Conservation (phyloP, 2,888 invertebrate genomes). For the Athalia circularis region DNA sequence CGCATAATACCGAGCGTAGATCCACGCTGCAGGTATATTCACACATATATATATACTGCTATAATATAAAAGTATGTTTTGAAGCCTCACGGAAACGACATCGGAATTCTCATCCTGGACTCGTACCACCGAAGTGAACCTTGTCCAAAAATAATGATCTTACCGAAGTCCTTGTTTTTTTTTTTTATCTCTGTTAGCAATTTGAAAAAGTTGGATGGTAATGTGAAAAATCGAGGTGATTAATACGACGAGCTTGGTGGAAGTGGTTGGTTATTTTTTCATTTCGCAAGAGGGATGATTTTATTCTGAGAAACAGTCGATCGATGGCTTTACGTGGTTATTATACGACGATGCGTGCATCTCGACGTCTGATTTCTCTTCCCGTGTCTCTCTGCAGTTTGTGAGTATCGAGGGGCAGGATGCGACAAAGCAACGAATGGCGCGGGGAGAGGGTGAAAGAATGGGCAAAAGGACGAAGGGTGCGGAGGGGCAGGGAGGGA, state of each 20-base stretch:
- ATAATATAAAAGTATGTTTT: too few species aligned
- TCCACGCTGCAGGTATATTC: too few species aligned
- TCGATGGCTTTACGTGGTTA: too few species aligned
- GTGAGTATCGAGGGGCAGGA: neutral
- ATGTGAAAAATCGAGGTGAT: too few species aligned
- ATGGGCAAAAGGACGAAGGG: constrained; percentile 16
- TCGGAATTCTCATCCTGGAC: constrained; percentile 3
- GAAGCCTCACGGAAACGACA: neutral
- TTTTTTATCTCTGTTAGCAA: neutral
- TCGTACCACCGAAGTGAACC: neutral
- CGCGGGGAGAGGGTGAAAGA: constrained; percentile 23
- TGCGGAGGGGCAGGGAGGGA: constrained; percentile 52
- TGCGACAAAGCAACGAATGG: constrained; percentile 26
- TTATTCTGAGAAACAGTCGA: neutral
- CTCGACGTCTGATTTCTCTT: too few species aligned
- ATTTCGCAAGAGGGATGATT: neutral
- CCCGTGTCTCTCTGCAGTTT: neutral
- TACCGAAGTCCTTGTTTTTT: neutral
- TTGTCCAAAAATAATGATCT: neutral
- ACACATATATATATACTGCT: too few species aligned
- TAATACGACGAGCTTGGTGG: too few species aligned
- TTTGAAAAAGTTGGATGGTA: too few species aligned
- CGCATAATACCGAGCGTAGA: too few species aligned
- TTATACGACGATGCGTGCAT: too few species aligned
- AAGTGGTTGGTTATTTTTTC: too few species aligned